A percentile compares a stretch with the other conserved stretches of the same genome.
Evolutionary conservation across 2,797 vertebrate species (phyloP).

Genomic region (Helarctos malayanus): DNA sequence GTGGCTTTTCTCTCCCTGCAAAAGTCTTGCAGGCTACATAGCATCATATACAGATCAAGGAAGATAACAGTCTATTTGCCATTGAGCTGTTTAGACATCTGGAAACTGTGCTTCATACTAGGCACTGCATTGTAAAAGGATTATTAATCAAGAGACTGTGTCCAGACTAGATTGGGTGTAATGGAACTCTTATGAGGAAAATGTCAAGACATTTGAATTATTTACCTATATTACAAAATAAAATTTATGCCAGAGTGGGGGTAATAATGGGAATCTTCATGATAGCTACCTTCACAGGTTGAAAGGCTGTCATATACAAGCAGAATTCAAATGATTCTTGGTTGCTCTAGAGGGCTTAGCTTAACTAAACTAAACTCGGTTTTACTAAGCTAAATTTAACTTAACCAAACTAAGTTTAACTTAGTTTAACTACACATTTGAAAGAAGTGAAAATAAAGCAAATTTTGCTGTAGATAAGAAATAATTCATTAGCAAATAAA

Average conservation of each 20-base stretch:
- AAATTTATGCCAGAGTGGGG: not conserved
- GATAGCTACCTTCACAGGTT: not conserved
- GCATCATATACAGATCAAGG: not conserved
- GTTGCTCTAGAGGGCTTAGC: not conserved
- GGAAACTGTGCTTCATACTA: slow-evolving; percentile 7
- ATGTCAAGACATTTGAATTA: not conserved
- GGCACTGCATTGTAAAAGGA: not conserved
- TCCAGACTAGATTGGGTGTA: not conserved
- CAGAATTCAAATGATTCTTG: slow-evolving; percentile 26
- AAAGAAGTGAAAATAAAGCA: slow-evolving; percentile 8
- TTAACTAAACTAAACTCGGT: not conserved
- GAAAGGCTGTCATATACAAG: not conserved
- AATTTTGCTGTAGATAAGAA: not conserved
- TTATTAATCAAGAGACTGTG: slow-evolving; percentile 36
- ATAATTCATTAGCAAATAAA: slow-evolving; percentile 16
- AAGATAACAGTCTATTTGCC: not conserved
- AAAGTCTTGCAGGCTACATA: slow-evolving; percentile 6
- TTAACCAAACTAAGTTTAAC: not conserved
- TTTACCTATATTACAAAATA: not conserved
- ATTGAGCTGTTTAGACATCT: not conserved
- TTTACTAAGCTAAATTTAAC: not conserved
- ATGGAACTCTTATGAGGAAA: not conserved
- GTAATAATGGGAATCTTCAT: not conserved
- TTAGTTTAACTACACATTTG: not conserved
- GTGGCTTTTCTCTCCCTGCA: not conserved